Percentiles rank a stretch among this genome's conserved stretches.
These are phyloP conservation scores for Himalopsyche anomala DNA, from an alignment of 2,888 invertebrate genomes.

Conservation along the genomic window DNA sequence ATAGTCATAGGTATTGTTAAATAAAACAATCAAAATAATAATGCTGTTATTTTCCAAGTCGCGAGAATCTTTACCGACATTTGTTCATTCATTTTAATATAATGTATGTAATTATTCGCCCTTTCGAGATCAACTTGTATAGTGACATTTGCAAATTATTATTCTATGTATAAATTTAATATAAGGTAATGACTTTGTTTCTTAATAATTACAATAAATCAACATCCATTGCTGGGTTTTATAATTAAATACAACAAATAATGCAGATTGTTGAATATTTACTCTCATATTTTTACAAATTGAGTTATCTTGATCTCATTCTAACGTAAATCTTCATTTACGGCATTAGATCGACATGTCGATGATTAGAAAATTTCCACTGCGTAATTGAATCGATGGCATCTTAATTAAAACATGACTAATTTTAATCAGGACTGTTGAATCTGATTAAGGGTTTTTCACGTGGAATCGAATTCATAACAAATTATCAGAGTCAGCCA, in stretches of 20 bases:
- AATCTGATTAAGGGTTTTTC: no score
- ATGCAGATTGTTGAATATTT: neutral
- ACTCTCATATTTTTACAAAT: slow-evolving; percentile 10
- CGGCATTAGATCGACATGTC: neutral
- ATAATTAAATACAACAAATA: slow-evolving; percentile 10
- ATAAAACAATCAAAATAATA: no score
- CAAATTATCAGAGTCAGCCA: no score
- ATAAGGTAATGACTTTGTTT: neutral
- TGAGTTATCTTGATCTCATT: slow-evolving; percentile 9
- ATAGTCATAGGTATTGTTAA: no score
- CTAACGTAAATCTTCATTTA: neutral
- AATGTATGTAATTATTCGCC: slow-evolving; percentile 30
- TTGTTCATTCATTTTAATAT: neutral
- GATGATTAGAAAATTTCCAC: neutral
- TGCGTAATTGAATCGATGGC: neutral
- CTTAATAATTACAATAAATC: slow-evolving; percentile 25
- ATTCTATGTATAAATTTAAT: slow-evolving; percentile 28
- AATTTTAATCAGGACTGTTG: no score
- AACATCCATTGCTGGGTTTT: neutral
- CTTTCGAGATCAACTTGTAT: slow-evolving; percentile 15
- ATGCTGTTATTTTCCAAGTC: no score
- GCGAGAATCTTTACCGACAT: no score
- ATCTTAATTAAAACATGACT: no score
- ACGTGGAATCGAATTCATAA: no score
- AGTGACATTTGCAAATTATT: neutral